Conservation (phyloP, 2,113 vertebrate genomes). For the Triplophysa tibetana region DNA sequence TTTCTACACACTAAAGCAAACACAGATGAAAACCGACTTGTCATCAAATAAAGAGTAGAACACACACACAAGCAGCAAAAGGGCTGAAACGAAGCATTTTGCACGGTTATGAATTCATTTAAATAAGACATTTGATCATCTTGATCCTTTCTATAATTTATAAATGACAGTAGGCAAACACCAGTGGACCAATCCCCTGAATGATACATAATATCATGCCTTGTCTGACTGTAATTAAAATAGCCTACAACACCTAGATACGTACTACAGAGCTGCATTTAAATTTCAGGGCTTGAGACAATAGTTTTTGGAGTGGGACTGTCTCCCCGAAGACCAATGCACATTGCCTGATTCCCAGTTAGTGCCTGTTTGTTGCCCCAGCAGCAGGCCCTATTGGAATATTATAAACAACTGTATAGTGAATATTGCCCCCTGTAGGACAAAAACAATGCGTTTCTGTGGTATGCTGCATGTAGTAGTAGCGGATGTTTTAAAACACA, state of each 20-base stretch:
- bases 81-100: background rate
- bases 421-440: constrained; percentile 1
- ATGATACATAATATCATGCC: background rate
- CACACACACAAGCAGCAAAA: background rate
- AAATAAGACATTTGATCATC: background rate
- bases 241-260: too few species aligned
- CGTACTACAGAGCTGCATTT: too few species aligned
- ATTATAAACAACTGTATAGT: background rate
- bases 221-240: background rate
- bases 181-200: constrained; percentile 6
- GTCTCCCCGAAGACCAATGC: too few species aligned
- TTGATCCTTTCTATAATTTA: background rate
- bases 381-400: too few species aligned
- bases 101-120: background rate
- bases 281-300: too few species aligned
- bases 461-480: background rate
- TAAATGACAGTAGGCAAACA: background rate
- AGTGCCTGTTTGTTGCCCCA: too few species aligned
- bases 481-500: background rate
- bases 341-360: too few species aligned
- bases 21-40: background rate
- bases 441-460: background rate
- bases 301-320: too few species aligned
- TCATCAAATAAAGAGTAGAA: background rate
- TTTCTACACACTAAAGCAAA: background rate